A percentile compares a stretch with the other conserved stretches of the same genome.
Conservation (phyloP, 2,888 invertebrate genomes). For the Apotomis capreana region DNA sequence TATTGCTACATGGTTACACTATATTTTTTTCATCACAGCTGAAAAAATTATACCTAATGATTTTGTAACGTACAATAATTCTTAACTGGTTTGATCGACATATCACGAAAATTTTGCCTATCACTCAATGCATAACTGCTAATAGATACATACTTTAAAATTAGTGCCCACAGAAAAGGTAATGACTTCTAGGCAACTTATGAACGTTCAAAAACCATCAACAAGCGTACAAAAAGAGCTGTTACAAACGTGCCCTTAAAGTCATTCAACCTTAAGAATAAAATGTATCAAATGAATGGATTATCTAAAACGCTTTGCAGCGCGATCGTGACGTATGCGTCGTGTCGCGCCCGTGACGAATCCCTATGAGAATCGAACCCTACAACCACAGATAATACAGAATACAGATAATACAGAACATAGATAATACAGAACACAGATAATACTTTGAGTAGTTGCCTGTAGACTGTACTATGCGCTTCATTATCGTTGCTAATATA, state of each 20-base stretch:
- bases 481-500: not conserved
- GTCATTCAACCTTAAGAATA: slow-evolving; percentile 31
- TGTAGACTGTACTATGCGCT: not conserved
- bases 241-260: slow-evolving; percentile 25
- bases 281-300: slow-evolving; percentile 32
- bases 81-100: too few relatives aligned
- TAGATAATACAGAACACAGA: slow-evolving; percentile 5
- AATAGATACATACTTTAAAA: too few relatives aligned
- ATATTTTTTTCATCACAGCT: too few relatives aligned
- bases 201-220: not conserved
- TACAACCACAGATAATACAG: slow-evolving; percentile 3
- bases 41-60: too few relatives aligned
- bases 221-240: slow-evolving; percentile 6
- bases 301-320: slow-evolving; percentile 34
- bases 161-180: not conserved
- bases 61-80: too few relatives aligned
- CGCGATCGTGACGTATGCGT: slow-evolving; percentile 35
- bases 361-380: slow-evolving; percentile 31
- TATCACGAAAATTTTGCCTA: too few relatives aligned
- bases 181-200: not conserved
- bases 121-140: too few relatives aligned
- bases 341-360: slow-evolving; percentile 34
- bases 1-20: too few relatives aligned
- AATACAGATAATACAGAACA: slow-evolving; percentile 6
- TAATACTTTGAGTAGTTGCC: not conserved